Evolutionary conservation across 1,140 invertebrate genomes (phyloP).

Genomic region (Lutraria rhynchaena): DNA sequence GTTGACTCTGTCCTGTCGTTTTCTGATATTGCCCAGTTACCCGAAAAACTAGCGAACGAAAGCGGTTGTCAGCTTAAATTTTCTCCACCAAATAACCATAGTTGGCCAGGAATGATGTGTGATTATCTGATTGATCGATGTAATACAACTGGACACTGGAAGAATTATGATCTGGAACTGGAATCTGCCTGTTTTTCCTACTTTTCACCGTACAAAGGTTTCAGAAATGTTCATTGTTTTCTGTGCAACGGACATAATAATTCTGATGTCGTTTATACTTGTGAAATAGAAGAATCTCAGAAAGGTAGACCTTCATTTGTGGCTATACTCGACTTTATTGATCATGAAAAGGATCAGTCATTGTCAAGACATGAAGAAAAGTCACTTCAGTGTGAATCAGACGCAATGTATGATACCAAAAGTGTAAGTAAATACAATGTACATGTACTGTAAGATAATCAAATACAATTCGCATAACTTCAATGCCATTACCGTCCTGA

Average conservation of each 20-base stretch:
- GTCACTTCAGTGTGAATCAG: too few relatives aligned
- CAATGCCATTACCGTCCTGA: too few relatives aligned
- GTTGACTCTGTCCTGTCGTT: not conserved
- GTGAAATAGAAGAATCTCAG: not conserved
- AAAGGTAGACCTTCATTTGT: not conserved
- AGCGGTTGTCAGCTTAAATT: not conserved
- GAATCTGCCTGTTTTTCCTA: constrained; percentile 35
- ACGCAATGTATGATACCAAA: too few relatives aligned
- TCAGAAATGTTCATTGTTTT: constrained; percentile 30
- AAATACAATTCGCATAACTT: too few relatives aligned
- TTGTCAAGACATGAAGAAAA: too few relatives aligned
- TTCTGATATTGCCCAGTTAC: not conserved
- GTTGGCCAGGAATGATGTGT: not conserved
- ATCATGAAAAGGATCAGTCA: constrained; percentile 4
- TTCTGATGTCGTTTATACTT: not conserved
- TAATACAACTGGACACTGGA: constrained; percentile 11
- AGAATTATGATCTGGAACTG: not conserved
- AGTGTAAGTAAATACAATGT: too few relatives aligned
- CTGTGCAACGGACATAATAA: constrained; percentile 24
- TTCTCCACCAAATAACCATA: not conserved
- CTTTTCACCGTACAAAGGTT: not conserved
- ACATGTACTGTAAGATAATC: too few relatives aligned
- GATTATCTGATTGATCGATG: not conserved
- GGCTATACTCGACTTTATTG: constrained; percentile 23
- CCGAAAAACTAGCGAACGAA: not conserved